Percentiles rank a stretch among this genome's conserved stretches.
phyloP scores from a whole-genome alignment of 1,140 invertebrate genomes.

The Eumeta japonica region DNA sequence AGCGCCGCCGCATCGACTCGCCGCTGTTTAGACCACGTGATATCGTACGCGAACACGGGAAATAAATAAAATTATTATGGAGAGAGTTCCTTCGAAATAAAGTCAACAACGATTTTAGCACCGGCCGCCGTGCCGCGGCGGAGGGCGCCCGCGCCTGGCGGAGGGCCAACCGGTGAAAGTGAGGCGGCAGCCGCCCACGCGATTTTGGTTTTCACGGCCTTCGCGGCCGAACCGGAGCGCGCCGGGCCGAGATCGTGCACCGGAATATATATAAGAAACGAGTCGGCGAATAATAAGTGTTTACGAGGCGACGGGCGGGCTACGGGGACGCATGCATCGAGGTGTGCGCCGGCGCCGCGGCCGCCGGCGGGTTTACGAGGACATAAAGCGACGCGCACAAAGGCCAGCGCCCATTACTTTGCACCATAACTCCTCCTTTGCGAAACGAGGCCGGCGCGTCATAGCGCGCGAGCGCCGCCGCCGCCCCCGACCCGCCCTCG shows the following conservation, averaged over 20 bases:
- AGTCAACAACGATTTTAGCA: constrained; percentile 24
- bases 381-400: constrained; percentile 3
- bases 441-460: constrained; percentile 1
- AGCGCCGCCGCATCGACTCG: too few relatives aligned
- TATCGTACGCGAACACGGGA: constrained; percentile 18
- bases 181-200: constrained; percentile 34
- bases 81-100: constrained; percentile 11
- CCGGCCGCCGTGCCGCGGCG: neutral
- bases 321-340: neutral
- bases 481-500: neutral
- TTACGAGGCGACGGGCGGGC: neutral
- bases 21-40: too few relatives aligned
- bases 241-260: constrained; percentile 15
- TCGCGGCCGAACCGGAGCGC: constrained; percentile 13
- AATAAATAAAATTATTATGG: too few relatives aligned
- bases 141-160: constrained; percentile 22
- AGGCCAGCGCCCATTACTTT: constrained; percentile 3
- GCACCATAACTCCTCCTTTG: constrained; percentile 5
- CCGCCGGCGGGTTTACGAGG: neutral
- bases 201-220: constrained; percentile 39
- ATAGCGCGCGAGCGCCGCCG: neutral
- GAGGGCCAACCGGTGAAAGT: constrained; percentile 44
- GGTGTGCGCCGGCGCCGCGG: neutral
- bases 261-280: too few relatives aligned
- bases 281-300: constrained; percentile 1